Base-by-base conservation (phyloP, 2,888 invertebrate genomes). In the Gonocerus acuteangulatus region DNA sequence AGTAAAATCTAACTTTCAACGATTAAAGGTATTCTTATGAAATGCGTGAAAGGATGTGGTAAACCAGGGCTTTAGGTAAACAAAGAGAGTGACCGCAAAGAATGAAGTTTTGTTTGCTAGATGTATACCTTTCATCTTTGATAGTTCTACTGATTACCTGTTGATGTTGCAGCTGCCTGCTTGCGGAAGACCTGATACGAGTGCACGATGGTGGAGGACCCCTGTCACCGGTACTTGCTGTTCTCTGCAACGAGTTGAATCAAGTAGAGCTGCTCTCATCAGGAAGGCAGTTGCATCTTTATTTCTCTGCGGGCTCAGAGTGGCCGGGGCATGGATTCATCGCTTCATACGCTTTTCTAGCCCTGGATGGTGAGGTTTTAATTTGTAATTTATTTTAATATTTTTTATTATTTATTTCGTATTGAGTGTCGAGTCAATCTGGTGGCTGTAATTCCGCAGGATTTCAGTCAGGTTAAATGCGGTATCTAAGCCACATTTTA, bases 221-320 rank as follows among this genome's bases (percentile, higher is more conserved):
- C 22, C 79, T 79, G 70, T 80, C 86, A 59, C 86, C 89, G 1
- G 82, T 87, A 65, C 89, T 92, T 72, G 85, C 86, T 54, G 85
- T 90, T 71, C 79, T 92, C 65, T 92, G 92, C 76, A 87, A 90
- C 72, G 84, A 87, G 74, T 82, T 83, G 60, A 81, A 84, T 74
- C 85, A 86, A 69, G 82, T 83, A 68, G 89, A 89, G 73, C 82
- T 91, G 65, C 79, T 89, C 65, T 91, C 91, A 52, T 88, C 87
- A n/a, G 88, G 89, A 2, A 82, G 87, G 9, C 85, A 89, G 69
- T 78, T 92, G 62, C 82, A 86, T 71, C 80, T 92, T 68, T 89
- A 91, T 76, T 91, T 92, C 74, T 85, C 89, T 44, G 87, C 89
- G 61, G 88, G 89, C 75, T 89, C 89, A 1, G 84, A 83, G 62